phyloP scores from a whole-genome alignment of 2,888 invertebrate species.

The Dolichopus griseipennis region DNA sequence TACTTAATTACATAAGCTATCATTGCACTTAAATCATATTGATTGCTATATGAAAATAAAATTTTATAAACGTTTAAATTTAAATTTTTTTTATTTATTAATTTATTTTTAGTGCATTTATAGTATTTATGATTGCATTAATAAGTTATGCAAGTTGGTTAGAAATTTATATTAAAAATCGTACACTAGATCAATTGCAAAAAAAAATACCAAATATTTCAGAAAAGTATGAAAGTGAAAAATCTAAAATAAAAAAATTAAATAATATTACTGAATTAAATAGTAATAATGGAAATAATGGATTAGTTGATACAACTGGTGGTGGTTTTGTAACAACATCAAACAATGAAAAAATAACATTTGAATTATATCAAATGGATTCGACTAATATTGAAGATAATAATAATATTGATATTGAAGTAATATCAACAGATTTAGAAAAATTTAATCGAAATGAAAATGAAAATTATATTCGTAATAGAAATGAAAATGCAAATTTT shows the following conservation, averaged over 20 bases:
- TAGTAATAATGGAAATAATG: background rate
- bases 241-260: background rate
- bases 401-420: constrained; percentile 28
- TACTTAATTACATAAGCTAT: too few relatives aligned
- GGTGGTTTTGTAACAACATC: constrained; percentile 39
- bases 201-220: background rate
- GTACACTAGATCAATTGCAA: background rate
- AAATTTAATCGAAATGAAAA: constrained; percentile 34
- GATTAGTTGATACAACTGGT: constrained; percentile 12
- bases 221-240: background rate
- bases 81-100: too few relatives aligned
- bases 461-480: constrained; percentile 38
- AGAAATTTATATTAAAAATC: constrained; percentile 8
- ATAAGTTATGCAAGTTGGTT: constrained; percentile 11
- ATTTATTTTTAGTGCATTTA: background rate
- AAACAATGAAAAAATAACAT: constrained; percentile 32
- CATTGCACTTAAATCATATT: too few relatives aligned
- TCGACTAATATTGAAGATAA: constrained; percentile 25
- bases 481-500: background rate
- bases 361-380: constrained; percentile 41
- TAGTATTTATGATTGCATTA: background rate
- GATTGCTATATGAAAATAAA: too few relatives aligned
- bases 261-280: background rate
- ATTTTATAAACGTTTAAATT: too few relatives aligned
- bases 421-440: constrained; percentile 17